Percentiles rank a stretch among this genome's conserved stretches.
These are phyloP conservation scores for Eueides isabella DNA, from an alignment of 1,140 invertebrate species.

Conservation along the genomic window DNA sequence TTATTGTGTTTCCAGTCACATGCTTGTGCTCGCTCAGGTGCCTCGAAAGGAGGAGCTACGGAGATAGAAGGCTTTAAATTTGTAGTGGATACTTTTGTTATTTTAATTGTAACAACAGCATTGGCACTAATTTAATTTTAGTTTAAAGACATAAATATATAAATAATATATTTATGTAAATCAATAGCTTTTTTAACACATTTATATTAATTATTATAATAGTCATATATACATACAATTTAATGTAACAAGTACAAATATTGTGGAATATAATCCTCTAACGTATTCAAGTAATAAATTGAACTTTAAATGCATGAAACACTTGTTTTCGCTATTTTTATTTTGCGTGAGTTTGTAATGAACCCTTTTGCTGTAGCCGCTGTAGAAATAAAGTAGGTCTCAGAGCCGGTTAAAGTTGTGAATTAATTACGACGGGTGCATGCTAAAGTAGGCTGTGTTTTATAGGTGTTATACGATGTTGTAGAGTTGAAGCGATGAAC, in stretches of 20 bases:
- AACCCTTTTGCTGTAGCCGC: slow-evolving; percentile 27
- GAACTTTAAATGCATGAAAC: slow-evolving; percentile 1
- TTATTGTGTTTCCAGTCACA: no score
- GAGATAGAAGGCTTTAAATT: no score
- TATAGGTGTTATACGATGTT: slow-evolving; percentile 12
- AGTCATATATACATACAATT: no score
- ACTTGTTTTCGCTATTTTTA: slow-evolving; percentile 18
- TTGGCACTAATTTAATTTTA: no score
- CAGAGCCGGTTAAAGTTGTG: slow-evolving; percentile 30
- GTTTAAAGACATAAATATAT: no score
- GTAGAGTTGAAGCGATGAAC: neutral
- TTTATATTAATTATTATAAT: no score
- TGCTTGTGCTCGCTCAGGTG: no score
- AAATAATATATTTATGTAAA: no score
- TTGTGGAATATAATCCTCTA: neutral
- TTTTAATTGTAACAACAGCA: no score
- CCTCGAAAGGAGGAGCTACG: no score
- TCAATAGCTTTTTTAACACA: no score
- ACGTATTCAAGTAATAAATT: neutral
- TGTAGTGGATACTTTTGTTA: no score
- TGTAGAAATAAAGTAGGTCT: slow-evolving; percentile 38
- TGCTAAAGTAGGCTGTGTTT: slow-evolving; percentile 28
- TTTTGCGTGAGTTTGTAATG: slow-evolving; percentile 29
- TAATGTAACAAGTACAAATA: neutral
- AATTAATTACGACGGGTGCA: slow-evolving; percentile 37